Evolutionary conservation across 1,140 invertebrate genomes (phyloP).

Genomic region (Philotrypesis tridentata): DNA sequence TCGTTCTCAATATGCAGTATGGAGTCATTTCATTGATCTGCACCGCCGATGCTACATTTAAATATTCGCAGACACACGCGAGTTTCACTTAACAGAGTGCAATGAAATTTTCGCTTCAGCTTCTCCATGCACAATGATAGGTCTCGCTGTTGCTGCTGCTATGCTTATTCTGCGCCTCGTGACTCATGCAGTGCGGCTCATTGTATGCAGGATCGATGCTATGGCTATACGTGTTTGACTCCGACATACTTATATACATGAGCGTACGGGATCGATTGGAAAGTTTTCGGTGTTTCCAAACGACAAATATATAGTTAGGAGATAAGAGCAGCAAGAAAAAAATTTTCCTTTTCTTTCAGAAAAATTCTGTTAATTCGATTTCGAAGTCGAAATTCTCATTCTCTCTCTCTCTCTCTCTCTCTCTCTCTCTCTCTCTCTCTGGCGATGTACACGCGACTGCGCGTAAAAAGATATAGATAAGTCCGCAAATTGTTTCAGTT

Average conservation of each 20-base stretch:
- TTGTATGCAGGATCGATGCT: neutral
- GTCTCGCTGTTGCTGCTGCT: neutral
- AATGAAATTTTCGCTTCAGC: too few relatives aligned
- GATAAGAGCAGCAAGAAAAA: too few relatives aligned
- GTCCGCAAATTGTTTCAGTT: too few relatives aligned
- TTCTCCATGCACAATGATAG: neutral
- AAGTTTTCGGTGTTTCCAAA: neutral
- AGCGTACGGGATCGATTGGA: neutral
- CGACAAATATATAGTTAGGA: too few relatives aligned
- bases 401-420: neutral
- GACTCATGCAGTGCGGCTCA: conserved; percentile 8
- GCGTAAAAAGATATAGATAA: neutral
- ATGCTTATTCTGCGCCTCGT: neutral
- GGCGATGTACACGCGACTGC: neutral
- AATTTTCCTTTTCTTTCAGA: neutral
- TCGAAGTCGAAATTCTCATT: neutral
- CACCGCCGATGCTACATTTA: too few relatives aligned
- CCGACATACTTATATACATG: neutral
- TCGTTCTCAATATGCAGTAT: too few relatives aligned
- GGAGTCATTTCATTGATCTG: too few relatives aligned
- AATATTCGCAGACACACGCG: too few relatives aligned
- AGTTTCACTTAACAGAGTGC: too few relatives aligned
- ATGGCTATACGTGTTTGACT: neutral
- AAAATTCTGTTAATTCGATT: neutral
- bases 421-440: neutral